These are phyloP conservation scores for Chondrosia reniformis DNA, from an alignment of 37 sponge, comb jelly and placozoan species.

Conservation along the genomic window DNA sequence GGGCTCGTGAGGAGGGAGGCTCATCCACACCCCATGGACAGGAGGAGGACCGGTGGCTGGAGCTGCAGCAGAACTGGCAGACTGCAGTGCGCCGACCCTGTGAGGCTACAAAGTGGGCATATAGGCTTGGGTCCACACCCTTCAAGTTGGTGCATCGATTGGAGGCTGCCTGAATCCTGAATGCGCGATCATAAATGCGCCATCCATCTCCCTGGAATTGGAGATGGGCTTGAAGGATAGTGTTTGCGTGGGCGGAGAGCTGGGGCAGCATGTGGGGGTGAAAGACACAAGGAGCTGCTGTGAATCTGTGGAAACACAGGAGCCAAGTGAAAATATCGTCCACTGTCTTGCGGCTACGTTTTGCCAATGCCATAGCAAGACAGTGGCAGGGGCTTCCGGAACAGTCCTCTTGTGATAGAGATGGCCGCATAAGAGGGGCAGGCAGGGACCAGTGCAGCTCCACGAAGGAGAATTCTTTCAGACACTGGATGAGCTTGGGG, in stretches of 20 bases:
- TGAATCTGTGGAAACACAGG: not conserved
- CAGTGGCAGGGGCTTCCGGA: slow-evolving; percentile 7
- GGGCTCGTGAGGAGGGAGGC: too few species aligned
- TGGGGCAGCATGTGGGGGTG: not conserved
- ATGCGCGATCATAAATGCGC: not conserved
- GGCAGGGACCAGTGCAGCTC: slow-evolving; percentile 20
- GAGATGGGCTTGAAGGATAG: slow-evolving; percentile 10
- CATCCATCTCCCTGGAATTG: not conserved
- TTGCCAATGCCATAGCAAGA: not conserved
- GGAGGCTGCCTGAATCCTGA: not conserved
- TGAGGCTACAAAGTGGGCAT: not conserved
- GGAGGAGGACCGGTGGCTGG: not conserved
- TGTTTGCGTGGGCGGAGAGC: not conserved
- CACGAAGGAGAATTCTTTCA: not conserved
- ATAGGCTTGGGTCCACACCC: not conserved
- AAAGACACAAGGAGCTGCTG: not conserved
- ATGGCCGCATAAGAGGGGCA: not conserved
- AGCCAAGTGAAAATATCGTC: not conserved
- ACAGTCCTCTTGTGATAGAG: not conserved
- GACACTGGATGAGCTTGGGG: not conserved
- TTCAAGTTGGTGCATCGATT: not conserved
- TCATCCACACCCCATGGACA: not conserved
- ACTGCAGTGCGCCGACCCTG: not conserved
- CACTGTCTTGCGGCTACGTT: not conserved
- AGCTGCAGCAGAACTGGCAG: not conserved